Percentiles rank a stretch among this genome's conserved stretches.
Conservation (phyloP, 2,888 invertebrate genomes). For the Pristionchus entomophagus region DNA sequence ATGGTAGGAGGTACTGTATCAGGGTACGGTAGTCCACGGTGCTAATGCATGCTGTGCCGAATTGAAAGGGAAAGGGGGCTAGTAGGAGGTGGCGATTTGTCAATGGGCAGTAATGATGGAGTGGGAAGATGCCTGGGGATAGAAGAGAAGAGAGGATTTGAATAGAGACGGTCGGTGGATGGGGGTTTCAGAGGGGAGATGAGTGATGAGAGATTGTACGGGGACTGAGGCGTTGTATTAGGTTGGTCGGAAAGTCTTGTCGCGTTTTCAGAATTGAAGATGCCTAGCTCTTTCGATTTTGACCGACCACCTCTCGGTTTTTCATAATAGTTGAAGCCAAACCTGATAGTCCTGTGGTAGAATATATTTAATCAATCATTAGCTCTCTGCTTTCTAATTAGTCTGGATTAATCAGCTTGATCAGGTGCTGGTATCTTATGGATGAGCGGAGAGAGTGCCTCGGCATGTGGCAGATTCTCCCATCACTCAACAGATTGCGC, state of each 20-base stretch:
- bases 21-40: slow-evolving; percentile 3
- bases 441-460: neutral
- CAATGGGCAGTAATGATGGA: slow-evolving; percentile 37
- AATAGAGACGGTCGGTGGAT: neutral
- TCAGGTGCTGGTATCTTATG: neutral
- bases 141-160: slow-evolving; percentile 21
- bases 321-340: too few relatives aligned
- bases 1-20: neutral
- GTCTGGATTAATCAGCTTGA: neutral
- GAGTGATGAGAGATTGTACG: neutral
- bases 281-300: too few relatives aligned
- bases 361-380: too few relatives aligned
- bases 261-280: too few relatives aligned
- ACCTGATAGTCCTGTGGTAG: too few relatives aligned
- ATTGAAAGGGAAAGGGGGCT: slow-evolving; percentile 34
- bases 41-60: neutral
- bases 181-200: neutral
- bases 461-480: neutral
- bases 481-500: slow-evolving; percentile 35
- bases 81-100: slow-evolving; percentile 30
- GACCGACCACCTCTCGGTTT: too few relatives aligned
- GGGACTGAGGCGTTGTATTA: neutral
- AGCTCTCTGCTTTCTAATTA: too few relatives aligned
- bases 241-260: too few relatives aligned
- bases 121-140: slow-evolving; percentile 37